Evolutionary conservation across 2,797 vertebrate species (phyloP), one percentile per base, ranked within the genome.

Genomic region (Labeo calbasu): DNA sequence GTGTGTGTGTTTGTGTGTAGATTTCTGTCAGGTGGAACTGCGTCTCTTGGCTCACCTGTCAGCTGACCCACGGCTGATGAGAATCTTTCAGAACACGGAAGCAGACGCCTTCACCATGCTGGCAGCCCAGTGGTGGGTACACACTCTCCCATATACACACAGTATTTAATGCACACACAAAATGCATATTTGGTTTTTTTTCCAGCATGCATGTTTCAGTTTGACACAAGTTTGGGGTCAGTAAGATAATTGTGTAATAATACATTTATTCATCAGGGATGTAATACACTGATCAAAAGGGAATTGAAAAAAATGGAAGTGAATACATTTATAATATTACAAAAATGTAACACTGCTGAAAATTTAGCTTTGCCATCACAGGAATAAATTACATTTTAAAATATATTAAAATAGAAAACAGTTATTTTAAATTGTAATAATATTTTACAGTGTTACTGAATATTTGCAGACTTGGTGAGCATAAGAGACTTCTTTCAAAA

Each of bases 21-120:
- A 99, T 93, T 99, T 98, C 91, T 97, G 96, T 85, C 97, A 99
- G 91, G 95, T 98, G 88, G 97, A 99, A 86, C 92, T 99, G 88
- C 96, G 97, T 86, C 96, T 99, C 82, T 93, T 99, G 87, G 96
- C 97, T 89, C 97, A 98, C 88, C 94, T 98, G 84, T 98, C 97
- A 84, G 96, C 93, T 73, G 98, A 99, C 92, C 96, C 96, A 13
- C 96, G 97, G 89, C 96, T 99, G 89, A 86, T 97, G 90, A 94
- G 92, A 87, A 90, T 97, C 69, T 98, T 99, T 91, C 94, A 92
- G 90, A 92, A 95, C 81, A 93, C 95, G 10, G 92, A 94, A 84
- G 91, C 92, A 12, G 97, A 99, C 85, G 94, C 97, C 77, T 99
- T 98, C 86, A 93, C 95, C 86, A 94, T 93, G 85, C 89, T 99